Base-by-base conservation (phyloP, 2,888 invertebrate genomes). In the Pocota personata region DNA sequence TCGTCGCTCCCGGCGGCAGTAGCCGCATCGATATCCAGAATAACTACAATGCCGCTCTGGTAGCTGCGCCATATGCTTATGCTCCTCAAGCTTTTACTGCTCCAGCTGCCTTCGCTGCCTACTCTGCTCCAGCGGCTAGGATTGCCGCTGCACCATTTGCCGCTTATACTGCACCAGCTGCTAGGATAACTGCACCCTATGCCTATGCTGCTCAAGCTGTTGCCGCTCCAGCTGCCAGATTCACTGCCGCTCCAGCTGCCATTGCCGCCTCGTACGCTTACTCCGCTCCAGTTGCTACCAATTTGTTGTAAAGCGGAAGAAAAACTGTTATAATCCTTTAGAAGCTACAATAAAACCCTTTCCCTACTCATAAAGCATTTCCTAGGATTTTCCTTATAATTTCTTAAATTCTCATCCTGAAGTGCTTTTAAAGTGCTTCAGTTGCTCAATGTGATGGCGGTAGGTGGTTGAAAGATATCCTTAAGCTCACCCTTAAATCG, bases 41-140 rank as follows among this genome's bases (percentile, higher is more conserved):
- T 58, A 87, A 71, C 60, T 80, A 87, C 57, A 82, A 82, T n/a
- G 82, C 78, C 19, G 80, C 87, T 7, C 30, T 66, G 43, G 46
- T 82, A 8, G 43, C 76, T 60, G 91, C 93, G 43, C 92, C 93
- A 21, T 93, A 93, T 6, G 93, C 93, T 90, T 90, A 93, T 0
- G 92, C 93, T 92, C 14, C 5, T 89, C 69, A 57, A 50, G 93
- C 93, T 90, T 1, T 37, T 32, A 60, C 69, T 8, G 30, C 69
- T 16, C 72, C 71, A 52, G 92, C 93, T 0, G 93, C 93, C 2
- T 32, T 60, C 0, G 90, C 93, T 12, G 8, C 90, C 10, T 72
- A 76, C 66, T 24, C 66, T 24, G 30, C 72, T 27, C 57, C 66
- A 24, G 37, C 14, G 2, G 55, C 48, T 32, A 7, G 30, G 5